Evolutionary conservation across 2,888 invertebrate species (phyloP).

Genomic region (Fissipunctia ypsillon): DNA sequence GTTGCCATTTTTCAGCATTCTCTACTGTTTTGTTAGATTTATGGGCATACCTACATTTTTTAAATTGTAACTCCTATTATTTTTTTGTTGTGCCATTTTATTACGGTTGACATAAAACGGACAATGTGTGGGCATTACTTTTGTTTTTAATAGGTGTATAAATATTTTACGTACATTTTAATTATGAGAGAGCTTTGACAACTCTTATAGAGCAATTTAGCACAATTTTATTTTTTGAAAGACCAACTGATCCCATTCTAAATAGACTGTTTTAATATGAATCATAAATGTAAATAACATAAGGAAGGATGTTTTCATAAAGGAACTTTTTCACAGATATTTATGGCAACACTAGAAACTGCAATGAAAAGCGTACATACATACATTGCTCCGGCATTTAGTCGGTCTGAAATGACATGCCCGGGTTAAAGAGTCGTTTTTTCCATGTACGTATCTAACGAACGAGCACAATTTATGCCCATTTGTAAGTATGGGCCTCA

Average conservation of each 20-base stretch:
- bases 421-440: constrained; percentile 79
- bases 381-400: constrained; percentile 20
- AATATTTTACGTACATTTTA: constrained; percentile 57
- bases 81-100: constrained; percentile 58
- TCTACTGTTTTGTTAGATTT: constrained; percentile 63
- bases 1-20: constrained; percentile 67
- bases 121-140: constrained; percentile 64
- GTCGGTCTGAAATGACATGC: constrained; percentile 72
- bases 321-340: neutral
- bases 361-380: constrained; percentile 27
- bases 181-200: constrained; percentile 50
- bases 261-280: constrained; percentile 6
- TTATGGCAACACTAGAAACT: constrained; percentile 26
- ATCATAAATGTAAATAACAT: constrained; percentile 6
- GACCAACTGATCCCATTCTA: constrained; percentile 5
- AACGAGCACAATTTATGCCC: constrained; percentile 80
- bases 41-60: constrained; percentile 56
- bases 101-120: constrained; percentile 48
- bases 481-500: constrained; percentile 71
- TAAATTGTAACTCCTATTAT: constrained; percentile 59
- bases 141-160: constrained; percentile 62
- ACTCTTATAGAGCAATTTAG: constrained; percentile 42
- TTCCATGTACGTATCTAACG: constrained; percentile 78
- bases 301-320: neutral
- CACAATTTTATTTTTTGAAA: constrained; percentile 14